Base-by-base conservation (phyloP, 2,888 invertebrate genomes). In the Pseudoips prasinana region DNA sequence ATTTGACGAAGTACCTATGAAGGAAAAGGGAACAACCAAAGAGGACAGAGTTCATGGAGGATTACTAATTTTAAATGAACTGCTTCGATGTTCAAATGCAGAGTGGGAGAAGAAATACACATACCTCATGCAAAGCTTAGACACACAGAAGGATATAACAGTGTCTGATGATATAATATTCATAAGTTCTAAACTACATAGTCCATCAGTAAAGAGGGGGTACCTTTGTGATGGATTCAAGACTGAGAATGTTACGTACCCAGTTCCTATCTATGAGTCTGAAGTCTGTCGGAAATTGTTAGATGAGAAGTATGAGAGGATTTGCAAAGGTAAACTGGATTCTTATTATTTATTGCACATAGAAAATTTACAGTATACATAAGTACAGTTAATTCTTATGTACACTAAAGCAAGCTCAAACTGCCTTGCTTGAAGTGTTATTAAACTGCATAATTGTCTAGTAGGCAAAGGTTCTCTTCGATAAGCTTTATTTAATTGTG, bases 21-120 rank as follows among this genome's bases (percentile, higher is more conserved):
- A 92, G 73, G 95, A 96, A 64, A 94, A 94, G 70, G 94, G 95
- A 40, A 92, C 94, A 33, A 93, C 93, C 1, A 92, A 93, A 49
- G 98, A 99, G 60, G 98, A 98, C 71, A 92, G 95, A 69, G 93
- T 96, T 9, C 98, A 99, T 73, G 98, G 98, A 17, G 96, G 97
- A 0, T 86, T 99, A 7, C 90, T 99, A 22, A 95, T 98, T 9
- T 89, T 98, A 14, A 98, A 99, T 82, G 99, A 99, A 78, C 86
- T 99, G 1, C 89, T 99, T 8, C 91, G 98, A 35, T 96, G 96
- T 69, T 94, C 96, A 23, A 97, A 98, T 85, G 92, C 95, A 0
- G 91, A 91, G 10, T 97, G 96, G 96, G 96, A 97, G 64, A 90
- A 92, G 29, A 93, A 92, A 52, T 95, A 95, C 64, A 93, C 93